Percentiles rank a stretch among this genome's conserved stretches.
phyloP scores from a whole-genome alignment of 2,113 vertebrate species.

The Entomyzon cyanotis region DNA sequence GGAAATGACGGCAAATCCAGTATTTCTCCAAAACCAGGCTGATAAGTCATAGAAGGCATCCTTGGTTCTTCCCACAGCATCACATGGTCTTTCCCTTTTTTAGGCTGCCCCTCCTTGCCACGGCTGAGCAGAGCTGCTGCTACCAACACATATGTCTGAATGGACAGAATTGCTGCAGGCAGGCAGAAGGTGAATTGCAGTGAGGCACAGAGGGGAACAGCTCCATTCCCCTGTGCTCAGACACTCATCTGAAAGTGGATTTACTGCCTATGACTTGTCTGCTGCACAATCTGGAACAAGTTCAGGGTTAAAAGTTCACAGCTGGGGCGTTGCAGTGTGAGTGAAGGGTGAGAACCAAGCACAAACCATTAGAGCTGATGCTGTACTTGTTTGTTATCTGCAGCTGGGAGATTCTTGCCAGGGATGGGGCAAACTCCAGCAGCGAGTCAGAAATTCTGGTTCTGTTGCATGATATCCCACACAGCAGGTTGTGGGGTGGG shows the following conservation, averaged over 20 bases:
- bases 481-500: not conserved
- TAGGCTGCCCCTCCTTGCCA: not conserved
- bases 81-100: not conserved
- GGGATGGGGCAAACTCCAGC: not conserved
- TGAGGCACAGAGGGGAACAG: not conserved
- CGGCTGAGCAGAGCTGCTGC: not conserved
- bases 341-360: not conserved
- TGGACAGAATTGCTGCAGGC: not conserved
- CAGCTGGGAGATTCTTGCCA: not conserved
- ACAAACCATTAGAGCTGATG: not conserved
- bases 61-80: not conserved
- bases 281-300: not conserved
- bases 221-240: not conserved
- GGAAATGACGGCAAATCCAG: not conserved
- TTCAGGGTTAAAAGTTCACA: not conserved
- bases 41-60: not conserved
- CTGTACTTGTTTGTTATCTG: not conserved
- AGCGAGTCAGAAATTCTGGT: not conserved
- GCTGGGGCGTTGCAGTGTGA: not conserved
- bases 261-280: not conserved
- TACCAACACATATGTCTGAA: not conserved
- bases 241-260: not conserved
- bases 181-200: not conserved
- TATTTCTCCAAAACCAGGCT: not conserved
- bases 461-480: not conserved